A percentile compares a stretch with the other conserved stretches of the same genome.
These are phyloP conservation scores for Molorchus minor DNA, from an alignment of 2,888 invertebrate species.

Conservation along the genomic window DNA sequence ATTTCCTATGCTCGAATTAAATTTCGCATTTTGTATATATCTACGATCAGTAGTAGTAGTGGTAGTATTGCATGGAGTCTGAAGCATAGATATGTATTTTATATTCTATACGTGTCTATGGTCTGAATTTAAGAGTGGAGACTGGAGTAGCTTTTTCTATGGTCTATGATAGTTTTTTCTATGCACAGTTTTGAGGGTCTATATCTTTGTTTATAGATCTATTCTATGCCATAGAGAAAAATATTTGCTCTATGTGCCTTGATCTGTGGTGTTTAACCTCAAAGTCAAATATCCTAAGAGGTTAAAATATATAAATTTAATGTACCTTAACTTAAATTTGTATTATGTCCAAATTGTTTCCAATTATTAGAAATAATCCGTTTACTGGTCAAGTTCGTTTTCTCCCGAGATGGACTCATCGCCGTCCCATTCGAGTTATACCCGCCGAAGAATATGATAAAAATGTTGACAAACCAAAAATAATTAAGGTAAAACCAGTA, in stretches of 20 bases:
- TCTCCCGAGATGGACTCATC: slow-evolving; percentile 65
- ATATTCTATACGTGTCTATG: no score
- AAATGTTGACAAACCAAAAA: slow-evolving; percentile 47
- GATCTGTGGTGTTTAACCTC: not conserved
- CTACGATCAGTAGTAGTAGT: no score
- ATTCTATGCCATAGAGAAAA: not conserved
- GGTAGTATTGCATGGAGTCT: no score
- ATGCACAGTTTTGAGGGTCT: no score
- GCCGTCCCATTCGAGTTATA: slow-evolving; percentile 65
- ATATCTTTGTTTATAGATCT: no score
- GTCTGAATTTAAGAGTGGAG: no score
- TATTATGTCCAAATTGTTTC: slow-evolving; percentile 10
- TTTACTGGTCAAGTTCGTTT: slow-evolving; percentile 43
- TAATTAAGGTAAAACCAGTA: slow-evolving; percentile 39
- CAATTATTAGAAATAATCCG: not conserved
- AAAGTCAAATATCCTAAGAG: not conserved
- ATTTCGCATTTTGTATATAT: no score
- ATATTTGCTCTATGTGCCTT: not conserved
- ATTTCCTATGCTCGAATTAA: no score
- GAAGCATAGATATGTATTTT: no score
- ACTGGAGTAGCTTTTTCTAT: no score
- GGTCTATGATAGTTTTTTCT: no score
- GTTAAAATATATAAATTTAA: no score
- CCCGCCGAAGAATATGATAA: slow-evolving; percentile 63
- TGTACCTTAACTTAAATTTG: not conserved